A percentile compares a stretch with the other conserved stretches of the same genome.
Conservation (phyloP, 2,113 vertebrate species). For the Daubentonia madagascariensis region DNA sequence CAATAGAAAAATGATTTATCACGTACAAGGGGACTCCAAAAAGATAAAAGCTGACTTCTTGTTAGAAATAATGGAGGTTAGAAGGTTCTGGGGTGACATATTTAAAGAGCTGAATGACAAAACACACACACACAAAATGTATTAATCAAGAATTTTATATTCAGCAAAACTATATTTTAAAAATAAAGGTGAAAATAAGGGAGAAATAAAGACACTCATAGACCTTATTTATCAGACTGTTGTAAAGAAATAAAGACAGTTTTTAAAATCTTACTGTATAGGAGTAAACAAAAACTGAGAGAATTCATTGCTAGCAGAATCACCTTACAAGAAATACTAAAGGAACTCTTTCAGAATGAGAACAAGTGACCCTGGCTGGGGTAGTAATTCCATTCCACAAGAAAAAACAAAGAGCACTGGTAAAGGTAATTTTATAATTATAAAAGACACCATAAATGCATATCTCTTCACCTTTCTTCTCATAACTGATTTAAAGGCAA, state of each 20-base stretch:
- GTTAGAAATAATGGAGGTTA: not conserved
- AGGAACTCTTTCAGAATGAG: not conserved
- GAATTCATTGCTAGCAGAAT: not conserved
- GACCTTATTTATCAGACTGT: not conserved
- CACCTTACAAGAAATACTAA: not conserved
- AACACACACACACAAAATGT: not conserved
- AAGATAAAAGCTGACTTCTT: not conserved
- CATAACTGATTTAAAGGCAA: not conserved
- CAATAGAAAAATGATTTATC: not conserved
- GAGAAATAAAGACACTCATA: not conserved
- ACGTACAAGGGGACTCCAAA: not conserved
- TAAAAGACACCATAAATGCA: not conserved
- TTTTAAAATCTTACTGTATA: not conserved
- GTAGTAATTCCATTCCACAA: not conserved
- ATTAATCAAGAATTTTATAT: not conserved
- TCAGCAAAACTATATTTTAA: not conserved
- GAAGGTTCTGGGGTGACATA: not conserved
- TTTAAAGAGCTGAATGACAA: not conserved
- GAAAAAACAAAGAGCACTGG: not conserved
- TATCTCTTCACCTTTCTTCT: not conserved
- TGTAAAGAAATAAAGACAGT: not conserved
- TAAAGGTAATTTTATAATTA: not conserved
- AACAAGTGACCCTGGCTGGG: not conserved
- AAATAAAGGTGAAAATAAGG: not conserved
- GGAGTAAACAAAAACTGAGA: not conserved